A percentile compares a stretch with the other conserved stretches of the same genome.
Evolutionary conservation across 2,113 vertebrate species (phyloP).

Genomic region (Nyctibius bracteatus): DNA sequence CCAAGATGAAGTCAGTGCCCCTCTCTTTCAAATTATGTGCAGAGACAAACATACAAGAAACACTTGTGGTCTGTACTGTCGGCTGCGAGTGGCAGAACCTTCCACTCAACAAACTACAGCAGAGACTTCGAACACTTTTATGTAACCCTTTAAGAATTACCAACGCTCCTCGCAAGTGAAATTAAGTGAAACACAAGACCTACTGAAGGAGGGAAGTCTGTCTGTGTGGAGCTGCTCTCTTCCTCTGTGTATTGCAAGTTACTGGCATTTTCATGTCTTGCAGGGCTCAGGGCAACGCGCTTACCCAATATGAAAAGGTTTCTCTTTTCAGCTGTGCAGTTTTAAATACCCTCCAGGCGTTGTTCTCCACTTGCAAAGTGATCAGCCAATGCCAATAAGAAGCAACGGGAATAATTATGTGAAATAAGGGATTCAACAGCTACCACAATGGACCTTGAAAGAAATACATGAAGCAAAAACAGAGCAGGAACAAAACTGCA

Average conservation of each 20-base stretch:
- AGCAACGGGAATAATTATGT: not conserved
- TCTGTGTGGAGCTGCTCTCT: not conserved
- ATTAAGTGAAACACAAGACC: not conserved
- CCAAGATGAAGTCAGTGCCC: not conserved
- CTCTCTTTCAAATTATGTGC: not conserved
- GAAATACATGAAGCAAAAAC: not conserved
- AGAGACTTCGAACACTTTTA: not conserved
- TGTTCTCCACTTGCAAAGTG: not conserved
- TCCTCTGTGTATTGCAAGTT: not conserved
- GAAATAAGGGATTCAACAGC: not conserved
- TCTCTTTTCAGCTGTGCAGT: not conserved
- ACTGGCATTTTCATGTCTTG: not conserved
- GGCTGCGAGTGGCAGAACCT: not conserved
- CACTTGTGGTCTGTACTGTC: not conserved
- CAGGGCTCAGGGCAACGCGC: not conserved
- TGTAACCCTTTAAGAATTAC: not conserved
- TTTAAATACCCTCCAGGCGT: not conserved
- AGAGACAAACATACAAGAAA: not conserved
- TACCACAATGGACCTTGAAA: not conserved
- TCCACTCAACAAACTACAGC: not conserved
- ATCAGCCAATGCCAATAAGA: not conserved
- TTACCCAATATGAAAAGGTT: not conserved
- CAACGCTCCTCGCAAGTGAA: accelerated
- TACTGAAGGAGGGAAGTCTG: not conserved
- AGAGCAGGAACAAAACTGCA: not conserved